Base-by-base conservation (phyloP, 2,797 vertebrate species). In the Schizothorax lantsangensis region DNA sequence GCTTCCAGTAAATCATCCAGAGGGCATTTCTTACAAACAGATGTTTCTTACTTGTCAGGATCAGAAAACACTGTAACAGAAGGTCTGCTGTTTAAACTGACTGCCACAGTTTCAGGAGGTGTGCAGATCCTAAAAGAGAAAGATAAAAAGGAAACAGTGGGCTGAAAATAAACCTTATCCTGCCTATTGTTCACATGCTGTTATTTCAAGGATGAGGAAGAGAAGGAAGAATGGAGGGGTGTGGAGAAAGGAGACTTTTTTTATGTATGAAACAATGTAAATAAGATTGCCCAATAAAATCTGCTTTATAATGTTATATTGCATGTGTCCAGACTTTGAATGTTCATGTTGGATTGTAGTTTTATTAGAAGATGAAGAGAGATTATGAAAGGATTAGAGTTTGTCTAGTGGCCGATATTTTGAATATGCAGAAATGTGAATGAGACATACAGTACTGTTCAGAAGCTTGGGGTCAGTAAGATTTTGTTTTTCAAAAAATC, bases 151-250 rank as follows among this genome's bases (percentile, higher is more conserved):
- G 88, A 90, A 92, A 83, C 87, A 87, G 45, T 59, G 77, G 69
- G 78, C 88, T 84, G 91, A 92, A 91, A 92, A 87, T 89, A 86
- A 86, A 84, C 83, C 47, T 88, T 75, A 91, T 94, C 92, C 91
- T 86, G 90, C 68, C 90, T 84, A 90, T 93, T 92, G 91, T 91
- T 92, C 83, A 49, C 59, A 26, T 38, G 64, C 45, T 84, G 90
- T 83, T 84, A 83, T 87, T 88, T 88, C 49, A 77, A 88, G 81
- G 52, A 26, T 33, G n/a, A 89, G 81, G 71, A 85, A 90, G 68
- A 84, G 14, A 79, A 49, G 47, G 79, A 83, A 87, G 81, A 91
- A 84, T 54, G 69, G 82, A 85, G 47, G 33, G 77, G 49, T 85
- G 84, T 86, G 86, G 79, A 86, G 88, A 89, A 86, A 26, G 26